Evolutionary conservation across 2,797 vertebrate species (phyloP).

Genomic region (Emydoidea blandingii): DNA sequence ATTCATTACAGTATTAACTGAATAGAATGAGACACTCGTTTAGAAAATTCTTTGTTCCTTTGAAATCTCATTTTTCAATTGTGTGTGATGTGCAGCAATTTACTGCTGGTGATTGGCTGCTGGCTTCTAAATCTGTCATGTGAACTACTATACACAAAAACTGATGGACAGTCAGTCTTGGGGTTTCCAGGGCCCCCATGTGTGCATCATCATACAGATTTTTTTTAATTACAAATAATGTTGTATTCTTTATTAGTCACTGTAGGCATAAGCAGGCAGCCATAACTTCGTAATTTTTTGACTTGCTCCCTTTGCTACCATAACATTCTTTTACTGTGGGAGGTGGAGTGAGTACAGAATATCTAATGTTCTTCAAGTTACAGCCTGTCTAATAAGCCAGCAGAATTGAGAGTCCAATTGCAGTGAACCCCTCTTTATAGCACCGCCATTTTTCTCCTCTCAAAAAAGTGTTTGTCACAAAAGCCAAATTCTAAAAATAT

Average conservation of each 20-base stretch:
- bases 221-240: neutral
- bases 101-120: neutral
- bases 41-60: neutral
- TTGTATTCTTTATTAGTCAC: neutral
- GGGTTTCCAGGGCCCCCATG: neutral
- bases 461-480: neutral
- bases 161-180: neutral
- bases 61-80: neutral
- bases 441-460: neutral
- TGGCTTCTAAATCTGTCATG: neutral
- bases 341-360: neutral
- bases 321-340: neutral
- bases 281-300: neutral
- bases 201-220: neutral
- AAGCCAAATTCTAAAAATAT: neutral
- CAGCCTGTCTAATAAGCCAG: neutral
- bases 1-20: neutral
- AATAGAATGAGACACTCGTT: too few relatives aligned
- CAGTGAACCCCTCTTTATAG: neutral
- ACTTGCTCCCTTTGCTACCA: neutral
- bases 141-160: neutral
- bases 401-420: neutral
- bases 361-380: neutral
- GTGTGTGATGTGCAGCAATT: fast-evolving
- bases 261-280: neutral